A percentile compares a stretch with the other conserved stretches of the same genome.
phyloP scores from a whole-genome alignment of 2,888 invertebrate genomes.

The Lasioglossum marginatum region DNA sequence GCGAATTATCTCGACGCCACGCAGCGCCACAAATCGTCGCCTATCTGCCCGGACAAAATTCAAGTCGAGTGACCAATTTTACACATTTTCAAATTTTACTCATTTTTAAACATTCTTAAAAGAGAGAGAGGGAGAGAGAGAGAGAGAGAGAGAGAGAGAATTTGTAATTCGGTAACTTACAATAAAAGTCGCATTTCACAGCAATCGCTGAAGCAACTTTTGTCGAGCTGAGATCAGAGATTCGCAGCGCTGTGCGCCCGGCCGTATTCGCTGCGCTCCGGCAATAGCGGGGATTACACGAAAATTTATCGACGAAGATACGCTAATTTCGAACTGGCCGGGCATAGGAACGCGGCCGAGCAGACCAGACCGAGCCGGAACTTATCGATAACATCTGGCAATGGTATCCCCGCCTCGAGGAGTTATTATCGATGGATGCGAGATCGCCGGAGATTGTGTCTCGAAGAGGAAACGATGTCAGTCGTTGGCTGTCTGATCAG shows the following conservation, averaged over 20 bases:
- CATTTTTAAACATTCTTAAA: too few species aligned
- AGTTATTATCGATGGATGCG: conserved; percentile 23
- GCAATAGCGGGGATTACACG: conserved; percentile 75
- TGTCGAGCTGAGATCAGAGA: neutral
- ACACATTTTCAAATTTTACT: too few species aligned
- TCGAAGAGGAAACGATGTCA: conserved; percentile 1
- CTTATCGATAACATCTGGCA: conserved; percentile 51
- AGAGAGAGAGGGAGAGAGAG: too few species aligned
- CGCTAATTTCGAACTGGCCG: conserved; percentile 11
- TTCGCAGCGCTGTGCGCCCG: neutral
- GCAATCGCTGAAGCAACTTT: neutral
- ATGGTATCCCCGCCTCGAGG: neutral
- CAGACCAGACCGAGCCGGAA: conserved; percentile 27
- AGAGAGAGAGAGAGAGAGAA: too few species aligned
- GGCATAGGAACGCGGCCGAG: conserved; percentile 4
- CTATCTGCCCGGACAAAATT: neutral
- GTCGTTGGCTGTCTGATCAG: neutral
- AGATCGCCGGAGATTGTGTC: neutral
- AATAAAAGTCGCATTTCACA: too few species aligned
- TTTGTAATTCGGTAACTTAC: too few species aligned
- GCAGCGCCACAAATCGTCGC: neutral
- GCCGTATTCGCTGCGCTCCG: neutral
- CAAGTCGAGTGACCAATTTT: too few species aligned
- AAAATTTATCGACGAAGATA: conserved; percentile 72
- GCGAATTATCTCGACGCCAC: conserved; percentile 72